These are phyloP conservation scores for Pygmarrhopalites habei DNA, from an alignment of 1,140 invertebrate species.

Conservation along the genomic window DNA sequence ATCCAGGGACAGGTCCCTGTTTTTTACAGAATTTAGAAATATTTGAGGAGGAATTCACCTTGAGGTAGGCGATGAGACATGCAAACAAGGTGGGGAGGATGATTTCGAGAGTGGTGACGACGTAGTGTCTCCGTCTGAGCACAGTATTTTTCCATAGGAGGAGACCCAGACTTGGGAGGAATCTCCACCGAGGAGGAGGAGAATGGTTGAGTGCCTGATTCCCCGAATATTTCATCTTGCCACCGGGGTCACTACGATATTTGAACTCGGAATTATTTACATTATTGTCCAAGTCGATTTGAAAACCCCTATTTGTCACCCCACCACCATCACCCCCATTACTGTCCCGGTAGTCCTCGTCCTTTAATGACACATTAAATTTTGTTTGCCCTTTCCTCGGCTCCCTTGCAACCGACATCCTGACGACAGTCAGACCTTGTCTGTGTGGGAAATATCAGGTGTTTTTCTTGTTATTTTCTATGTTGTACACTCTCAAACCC, in stretches of 20 bases:
- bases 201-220: neutral
- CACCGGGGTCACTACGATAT: too few relatives aligned
- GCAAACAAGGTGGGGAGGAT: constrained; percentile 44
- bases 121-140: constrained; percentile 44
- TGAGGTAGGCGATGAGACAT: constrained; percentile 37
- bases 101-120: constrained; percentile 45
- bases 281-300: constrained; percentile 9
- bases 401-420: neutral
- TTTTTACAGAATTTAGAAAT: too few relatives aligned
- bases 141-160: constrained; percentile 46
- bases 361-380: neutral
- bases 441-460: too few relatives aligned
- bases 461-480: too few relatives aligned
- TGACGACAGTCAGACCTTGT: neutral
- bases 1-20: too few relatives aligned
- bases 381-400: neutral
- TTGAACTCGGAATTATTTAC: neutral
- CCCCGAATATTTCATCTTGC: too few relatives aligned
- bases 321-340: neutral
- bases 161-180: constrained; percentile 29
- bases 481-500: too few relatives aligned
- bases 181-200: neutral
- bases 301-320: neutral
- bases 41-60: constrained; percentile 1
- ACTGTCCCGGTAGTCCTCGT: neutral